Conservation (phyloP, 2,888 invertebrate species). For the Aphrophora alni region DNA sequence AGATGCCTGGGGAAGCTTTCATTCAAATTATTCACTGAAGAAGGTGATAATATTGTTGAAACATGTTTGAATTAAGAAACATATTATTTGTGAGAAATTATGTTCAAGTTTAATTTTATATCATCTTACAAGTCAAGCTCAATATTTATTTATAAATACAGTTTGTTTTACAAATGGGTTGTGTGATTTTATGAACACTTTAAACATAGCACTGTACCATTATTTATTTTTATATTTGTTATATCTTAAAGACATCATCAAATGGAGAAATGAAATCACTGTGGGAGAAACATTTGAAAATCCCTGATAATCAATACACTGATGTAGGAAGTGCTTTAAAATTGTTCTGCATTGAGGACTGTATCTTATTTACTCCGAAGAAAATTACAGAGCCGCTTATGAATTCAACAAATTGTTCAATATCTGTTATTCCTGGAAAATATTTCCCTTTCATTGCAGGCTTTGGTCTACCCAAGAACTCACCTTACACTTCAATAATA, state of each 20-base stretch:
- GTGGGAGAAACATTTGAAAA: not conserved
- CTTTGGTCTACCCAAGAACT: not conserved
- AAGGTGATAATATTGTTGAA: too few relatives aligned
- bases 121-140: too few relatives aligned
- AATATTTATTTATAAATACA: too few relatives aligned
- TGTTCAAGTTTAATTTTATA: too few relatives aligned
- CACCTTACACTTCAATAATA: not conserved
- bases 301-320: not conserved
- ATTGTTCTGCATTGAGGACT: not conserved
- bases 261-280: not conserved
- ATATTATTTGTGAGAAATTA: too few relatives aligned
- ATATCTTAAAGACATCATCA: not conserved
- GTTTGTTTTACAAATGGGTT: too few relatives aligned
- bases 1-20: too few relatives aligned
- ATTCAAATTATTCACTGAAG: too few relatives aligned
- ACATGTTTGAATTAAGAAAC: too few relatives aligned
- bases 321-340: not conserved
- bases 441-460: not conserved
- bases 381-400: not conserved
- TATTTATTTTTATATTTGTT: too few relatives aligned
- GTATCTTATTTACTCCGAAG: not conserved
- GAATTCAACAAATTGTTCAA: not conserved
- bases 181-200: too few relatives aligned
- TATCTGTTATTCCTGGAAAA: not conserved
- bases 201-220: too few relatives aligned